Evolutionary conservation across 1,140 invertebrate species (phyloP).

Genomic region (Sitobion miscanthi): DNA sequence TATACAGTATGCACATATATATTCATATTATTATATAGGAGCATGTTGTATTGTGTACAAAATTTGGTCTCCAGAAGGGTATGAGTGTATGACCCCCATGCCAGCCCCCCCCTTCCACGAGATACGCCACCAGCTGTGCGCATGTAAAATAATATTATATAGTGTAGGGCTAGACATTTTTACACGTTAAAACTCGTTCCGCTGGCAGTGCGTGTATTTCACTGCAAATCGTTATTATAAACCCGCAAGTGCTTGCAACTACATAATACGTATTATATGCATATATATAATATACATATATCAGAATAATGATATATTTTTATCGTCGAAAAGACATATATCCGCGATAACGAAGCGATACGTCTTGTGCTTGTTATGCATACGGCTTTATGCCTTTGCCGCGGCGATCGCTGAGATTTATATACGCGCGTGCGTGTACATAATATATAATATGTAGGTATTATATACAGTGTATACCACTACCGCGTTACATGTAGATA

Average conservation of each 20-base stretch:
- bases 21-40: too few species aligned
- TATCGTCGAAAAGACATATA: conserved; percentile 1
- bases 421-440: not conserved
- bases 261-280: not conserved
- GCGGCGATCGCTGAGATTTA: not conserved
- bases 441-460: not conserved
- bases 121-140: not conserved
- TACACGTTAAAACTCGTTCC: not conserved
- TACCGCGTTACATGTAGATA: not conserved
- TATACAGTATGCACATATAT: too few species aligned
- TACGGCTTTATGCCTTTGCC: not conserved
- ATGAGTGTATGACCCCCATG: too few species aligned
- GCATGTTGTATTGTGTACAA: too few species aligned
- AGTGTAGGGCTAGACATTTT: not conserved
- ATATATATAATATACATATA: not conserved
- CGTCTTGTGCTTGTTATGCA: conserved; percentile 11
- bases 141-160: not conserved
- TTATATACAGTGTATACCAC: not conserved
- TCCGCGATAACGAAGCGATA: conserved; percentile 2
- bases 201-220: not conserved
- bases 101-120: too few species aligned
- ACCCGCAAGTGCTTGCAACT: not conserved
- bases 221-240: not conserved
- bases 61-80: too few species aligned
- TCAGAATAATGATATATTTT: conserved; percentile 4